These are phyloP conservation scores for Episyrphus balteatus DNA, from an alignment of 1,140 invertebrate genomes.

Conservation along the genomic window DNA sequence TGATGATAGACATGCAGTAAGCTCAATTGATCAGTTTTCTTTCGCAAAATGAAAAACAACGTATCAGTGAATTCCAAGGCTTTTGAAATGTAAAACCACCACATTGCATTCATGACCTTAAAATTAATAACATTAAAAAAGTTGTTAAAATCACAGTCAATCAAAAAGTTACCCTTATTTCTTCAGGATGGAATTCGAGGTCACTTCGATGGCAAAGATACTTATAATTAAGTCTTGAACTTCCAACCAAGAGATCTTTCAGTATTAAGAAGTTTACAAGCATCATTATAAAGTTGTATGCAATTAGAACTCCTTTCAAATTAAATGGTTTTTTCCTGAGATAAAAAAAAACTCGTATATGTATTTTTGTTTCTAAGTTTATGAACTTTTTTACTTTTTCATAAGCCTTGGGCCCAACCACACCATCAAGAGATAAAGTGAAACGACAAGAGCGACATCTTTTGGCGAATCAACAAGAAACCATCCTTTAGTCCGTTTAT, in stretches of 20 bases:
- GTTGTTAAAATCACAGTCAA: background rate
- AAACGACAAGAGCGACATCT: slow-evolving; percentile 62
- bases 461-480: slow-evolving; percentile 71
- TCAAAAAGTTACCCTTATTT: slow-evolving; percentile 56
- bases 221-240: slow-evolving; percentile 69
- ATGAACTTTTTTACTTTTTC: slow-evolving; percentile 43
- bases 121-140: slow-evolving; percentile 3
- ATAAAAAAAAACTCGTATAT: slow-evolving; percentile 4
- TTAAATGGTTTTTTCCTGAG: slow-evolving; percentile 57
- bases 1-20: slow-evolving; percentile 90
- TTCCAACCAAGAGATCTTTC: slow-evolving; percentile 59
- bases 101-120: slow-evolving; percentile 84
- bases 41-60: slow-evolving; percentile 79
- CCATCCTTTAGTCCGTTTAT: slow-evolving; percentile 76
- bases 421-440: slow-evolving; percentile 69
- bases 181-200: slow-evolving; percentile 67
- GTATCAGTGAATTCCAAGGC: slow-evolving; percentile 89
- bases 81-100: slow-evolving; percentile 97
- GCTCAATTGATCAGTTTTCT: slow-evolving; percentile 77
- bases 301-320: slow-evolving; percentile 63
- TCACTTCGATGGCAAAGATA: slow-evolving; percentile 82
- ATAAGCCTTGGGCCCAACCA: slow-evolving; percentile 72
- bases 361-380: background rate
- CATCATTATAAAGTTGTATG: slow-evolving; percentile 80
- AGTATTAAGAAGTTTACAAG: slow-evolving; percentile 77